Conservation (phyloP, 2,888 invertebrate species). For the Teleogryllus oceanicus region DNA sequence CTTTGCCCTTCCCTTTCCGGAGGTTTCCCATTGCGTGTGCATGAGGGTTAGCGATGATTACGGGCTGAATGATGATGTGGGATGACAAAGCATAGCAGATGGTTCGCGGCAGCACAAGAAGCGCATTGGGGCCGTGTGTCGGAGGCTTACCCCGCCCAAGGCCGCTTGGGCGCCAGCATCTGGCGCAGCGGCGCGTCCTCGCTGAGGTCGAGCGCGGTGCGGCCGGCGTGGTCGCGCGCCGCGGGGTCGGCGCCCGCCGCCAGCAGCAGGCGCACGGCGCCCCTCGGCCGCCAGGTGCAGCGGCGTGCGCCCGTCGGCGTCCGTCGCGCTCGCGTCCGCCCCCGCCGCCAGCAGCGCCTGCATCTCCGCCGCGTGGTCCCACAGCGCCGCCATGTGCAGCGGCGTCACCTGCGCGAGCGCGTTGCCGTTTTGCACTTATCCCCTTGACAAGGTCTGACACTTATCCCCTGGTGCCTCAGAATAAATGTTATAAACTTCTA, state of each 20-base stretch:
- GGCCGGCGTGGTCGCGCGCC: background rate
- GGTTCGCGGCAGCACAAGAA: no score
- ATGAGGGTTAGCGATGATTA: no score
- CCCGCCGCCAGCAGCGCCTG: background rate
- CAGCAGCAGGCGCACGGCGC: background rate
- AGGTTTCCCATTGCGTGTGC: no score
- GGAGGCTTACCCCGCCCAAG: background rate
- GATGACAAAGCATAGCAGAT: no score
- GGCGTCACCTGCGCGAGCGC: background rate
- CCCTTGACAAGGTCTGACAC: no score
- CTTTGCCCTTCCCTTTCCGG: no score
- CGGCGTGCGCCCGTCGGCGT: background rate
- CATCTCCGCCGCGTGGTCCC: background rate
- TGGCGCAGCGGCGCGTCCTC: background rate
- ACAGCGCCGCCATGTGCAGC: slow-evolving; percentile 1
- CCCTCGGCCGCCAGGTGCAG: background rate
- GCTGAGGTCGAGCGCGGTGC: background rate
- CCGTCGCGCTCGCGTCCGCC: background rate
- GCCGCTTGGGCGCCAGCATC: background rate
- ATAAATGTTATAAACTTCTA: no score
- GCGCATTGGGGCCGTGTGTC: no score
- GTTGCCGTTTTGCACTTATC: no score
- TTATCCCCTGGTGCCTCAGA: no score
- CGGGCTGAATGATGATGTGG: no score
- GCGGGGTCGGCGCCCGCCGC: background rate